phyloP scores from a whole-genome alignment of 2,113 vertebrate species.

The Otis tarda region DNA sequence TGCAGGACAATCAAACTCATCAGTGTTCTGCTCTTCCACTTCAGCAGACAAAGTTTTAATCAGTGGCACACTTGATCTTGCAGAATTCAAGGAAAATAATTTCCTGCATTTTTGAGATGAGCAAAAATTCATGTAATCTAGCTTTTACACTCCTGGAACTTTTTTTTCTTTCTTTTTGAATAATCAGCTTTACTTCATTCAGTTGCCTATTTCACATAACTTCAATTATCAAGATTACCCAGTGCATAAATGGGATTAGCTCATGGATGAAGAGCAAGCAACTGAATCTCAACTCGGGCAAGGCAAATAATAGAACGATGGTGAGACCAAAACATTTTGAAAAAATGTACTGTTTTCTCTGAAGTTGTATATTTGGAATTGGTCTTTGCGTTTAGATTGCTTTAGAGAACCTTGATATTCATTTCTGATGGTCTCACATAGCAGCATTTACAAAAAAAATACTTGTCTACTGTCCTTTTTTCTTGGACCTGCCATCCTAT shows the following conservation, averaged over 20 bases:
- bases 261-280: conserved; percentile 5
- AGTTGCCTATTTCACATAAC: conserved; percentile 25
- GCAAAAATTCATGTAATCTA: conserved; percentile 50
- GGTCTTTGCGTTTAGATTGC: not conserved
- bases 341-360: not conserved
- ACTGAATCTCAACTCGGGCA: not conserved
- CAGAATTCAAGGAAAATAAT: conserved; percentile 67
- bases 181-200: conserved; percentile 44
- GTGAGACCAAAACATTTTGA: not conserved
- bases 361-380: not conserved
- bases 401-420: not conserved
- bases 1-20: conserved; percentile 68
- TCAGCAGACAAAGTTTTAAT: conserved; percentile 67
- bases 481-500: not conserved
- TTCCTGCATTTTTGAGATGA: conserved; percentile 59
- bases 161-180: conserved; percentile 20
- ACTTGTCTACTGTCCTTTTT: not conserved
- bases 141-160: conserved; percentile 25
- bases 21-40: conserved; percentile 66
- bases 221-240: conserved; percentile 38
- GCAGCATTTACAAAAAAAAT: not conserved
- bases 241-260: not conserved
- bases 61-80: conserved; percentile 54
- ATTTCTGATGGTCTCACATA: not conserved
- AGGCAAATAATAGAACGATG: not conserved